Conservation (phyloP, 2,888 invertebrate genomes). For the Beris chalybata region DNA sequence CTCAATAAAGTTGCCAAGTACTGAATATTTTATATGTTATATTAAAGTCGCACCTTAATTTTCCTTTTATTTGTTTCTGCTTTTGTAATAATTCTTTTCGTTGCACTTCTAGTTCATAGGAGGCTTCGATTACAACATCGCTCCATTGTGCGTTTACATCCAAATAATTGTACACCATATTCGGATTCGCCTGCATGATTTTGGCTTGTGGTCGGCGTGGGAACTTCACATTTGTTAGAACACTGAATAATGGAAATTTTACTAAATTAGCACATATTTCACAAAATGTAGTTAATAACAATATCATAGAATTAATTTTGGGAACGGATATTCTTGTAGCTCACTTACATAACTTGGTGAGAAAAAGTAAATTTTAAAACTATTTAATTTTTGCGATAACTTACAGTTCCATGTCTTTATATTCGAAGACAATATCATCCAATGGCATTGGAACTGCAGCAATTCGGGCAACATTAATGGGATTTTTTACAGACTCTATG, state of each 20-base stretch:
- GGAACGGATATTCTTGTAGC: too few species aligned
- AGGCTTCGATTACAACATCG: constrained; percentile 4
- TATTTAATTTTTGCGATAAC: too few species aligned
- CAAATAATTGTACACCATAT: constrained; percentile 18
- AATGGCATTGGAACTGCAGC: too few species aligned
- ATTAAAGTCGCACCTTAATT: constrained; percentile 1
- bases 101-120: neutral
- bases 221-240: neutral
- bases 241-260: constrained; percentile 1
- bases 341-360: too few species aligned
- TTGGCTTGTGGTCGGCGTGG: neutral
- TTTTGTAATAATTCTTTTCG: neutral
- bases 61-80: neutral
- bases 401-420: too few species aligned
- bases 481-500: too few species aligned
- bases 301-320: too few species aligned
- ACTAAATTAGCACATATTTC: neutral
- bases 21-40: neutral
- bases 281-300: too few species aligned
- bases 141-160: constrained; percentile 10
- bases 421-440: too few species aligned
- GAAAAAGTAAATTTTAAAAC: too few species aligned
- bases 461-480: too few species aligned
- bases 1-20: too few species aligned
- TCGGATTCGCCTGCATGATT: neutral